Conservation (phyloP, 2,888 invertebrate genomes). For the Chrysolina oricalcia region DNA sequence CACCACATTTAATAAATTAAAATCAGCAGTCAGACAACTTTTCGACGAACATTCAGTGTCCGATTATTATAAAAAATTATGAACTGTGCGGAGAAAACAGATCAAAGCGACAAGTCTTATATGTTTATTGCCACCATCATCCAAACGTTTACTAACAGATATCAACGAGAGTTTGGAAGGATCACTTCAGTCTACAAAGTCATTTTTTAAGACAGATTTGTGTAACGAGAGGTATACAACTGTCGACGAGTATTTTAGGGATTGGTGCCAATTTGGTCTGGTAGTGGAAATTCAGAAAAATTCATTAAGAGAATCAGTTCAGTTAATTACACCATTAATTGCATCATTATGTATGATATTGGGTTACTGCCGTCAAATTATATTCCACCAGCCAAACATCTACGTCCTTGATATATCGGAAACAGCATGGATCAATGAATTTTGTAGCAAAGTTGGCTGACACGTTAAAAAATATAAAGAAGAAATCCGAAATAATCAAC, state of each 20-base stretch:
- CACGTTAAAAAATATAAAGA: constrained; percentile 16
- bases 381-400: background rate
- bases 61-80: background rate
- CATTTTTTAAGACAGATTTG: too few species aligned
- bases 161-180: too few species aligned
- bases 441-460: background rate
- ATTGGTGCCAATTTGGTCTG: background rate
- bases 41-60: constrained; percentile 31
- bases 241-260: background rate
- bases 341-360: too few species aligned
- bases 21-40: constrained; percentile 56
- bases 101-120: background rate
- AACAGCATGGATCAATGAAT: background rate
- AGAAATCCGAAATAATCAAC: background rate
- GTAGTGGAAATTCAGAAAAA: background rate
- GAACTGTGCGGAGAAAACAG: background rate
- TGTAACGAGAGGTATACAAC: background rate
- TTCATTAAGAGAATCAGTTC: background rate
- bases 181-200: too few species aligned
- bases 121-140: background rate
- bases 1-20: constrained; percentile 56
- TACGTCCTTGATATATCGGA: too few species aligned
- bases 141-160: background rate
- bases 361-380: too few species aligned
- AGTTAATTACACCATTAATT: background rate